Base-by-base conservation (phyloP, 2,888 invertebrate species). In the Callimorpha dominula region DNA sequence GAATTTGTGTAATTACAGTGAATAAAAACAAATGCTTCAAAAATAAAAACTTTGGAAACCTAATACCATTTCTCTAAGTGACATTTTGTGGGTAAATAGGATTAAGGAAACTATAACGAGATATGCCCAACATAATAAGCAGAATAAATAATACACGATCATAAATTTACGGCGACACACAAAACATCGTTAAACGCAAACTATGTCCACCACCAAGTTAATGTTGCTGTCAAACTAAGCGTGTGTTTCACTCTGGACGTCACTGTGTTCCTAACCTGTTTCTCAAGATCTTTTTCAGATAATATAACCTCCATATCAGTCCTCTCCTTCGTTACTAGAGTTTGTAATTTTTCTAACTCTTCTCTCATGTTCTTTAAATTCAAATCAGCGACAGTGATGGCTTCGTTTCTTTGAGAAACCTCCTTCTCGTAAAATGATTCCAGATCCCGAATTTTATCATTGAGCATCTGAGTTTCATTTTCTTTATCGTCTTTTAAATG, bases 191-290 rank as follows among this genome's bases (percentile, higher is more conserved):
- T 63, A 60, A 57, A 71, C 73, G 52, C 72, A 75, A 67, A 75
- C 70, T 75, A 72, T 74, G 71, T 71, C 83, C 80, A 71, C 75
- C 83, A 86, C 78, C 84, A 49, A 67, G 68, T 77, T 76, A 78
- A 57, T 54, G 79, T 78, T 78, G 74, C 65, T 72, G 70, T 75
- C 66, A 77, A 80, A 78, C 68, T 78, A 73, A 74, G 71, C 73
- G 79, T 83, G 78, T 73, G 70, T 67, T 70, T 70, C 76, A 85
- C 77, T 73, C 77, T 75, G 76, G 77, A 84, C 86, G 80, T 81
- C 86, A 86, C 82, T 81, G 73, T 77, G 76, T 75, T 81, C 89
- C 94, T 91, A 89, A 95, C 95, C 95, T 95, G 91, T 78, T 82
- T 88, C 72, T 91, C 90, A 77, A 79, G 89, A 72, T 92, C 89